Conservation (phyloP, 23 tunicate species). For the Halocynthia roretzi region DNA sequence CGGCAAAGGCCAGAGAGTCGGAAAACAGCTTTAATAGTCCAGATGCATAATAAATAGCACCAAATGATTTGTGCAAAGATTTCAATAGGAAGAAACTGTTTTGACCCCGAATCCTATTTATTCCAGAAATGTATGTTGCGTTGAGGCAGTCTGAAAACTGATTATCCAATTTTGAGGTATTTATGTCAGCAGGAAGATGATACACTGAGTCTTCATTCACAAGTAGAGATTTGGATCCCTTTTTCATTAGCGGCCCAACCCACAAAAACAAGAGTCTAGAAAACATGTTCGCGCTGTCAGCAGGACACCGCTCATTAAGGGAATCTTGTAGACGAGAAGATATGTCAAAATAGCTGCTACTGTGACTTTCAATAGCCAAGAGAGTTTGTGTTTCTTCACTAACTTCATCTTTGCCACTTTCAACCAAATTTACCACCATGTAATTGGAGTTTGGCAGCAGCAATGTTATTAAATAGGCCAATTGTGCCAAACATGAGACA, state of each 20-base stretch:
- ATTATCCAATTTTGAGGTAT: slow-evolving; percentile 33
- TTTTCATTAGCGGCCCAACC: slow-evolving; percentile 74
- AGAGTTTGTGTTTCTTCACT: neutral
- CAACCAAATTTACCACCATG: neutral
- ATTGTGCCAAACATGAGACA: slow-evolving; percentile 7
- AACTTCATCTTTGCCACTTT: neutral
- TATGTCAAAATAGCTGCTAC: slow-evolving; percentile 7
- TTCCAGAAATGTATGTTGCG: neutral
- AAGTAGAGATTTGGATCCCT: slow-evolving; percentile 41
- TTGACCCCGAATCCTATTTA: too few species aligned
- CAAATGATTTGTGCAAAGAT: slow-evolving; percentile 44
- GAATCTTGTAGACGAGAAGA: neutral
- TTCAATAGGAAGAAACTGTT: slow-evolving; percentile 15
- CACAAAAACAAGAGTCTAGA: slow-evolving; percentile 70
- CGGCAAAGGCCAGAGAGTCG: slow-evolving; percentile 73
- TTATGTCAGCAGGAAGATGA: slow-evolving; percentile 54
- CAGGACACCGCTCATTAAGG: slow-evolving; percentile 37
- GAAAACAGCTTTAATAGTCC: slow-evolving; percentile 63
- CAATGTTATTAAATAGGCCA: slow-evolving; percentile 5
- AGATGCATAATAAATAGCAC: slow-evolving; percentile 40
- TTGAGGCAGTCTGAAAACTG: slow-evolving; percentile 21
- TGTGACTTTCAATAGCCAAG: neutral
- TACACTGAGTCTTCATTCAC: slow-evolving; percentile 43
- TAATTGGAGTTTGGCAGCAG: neutral
- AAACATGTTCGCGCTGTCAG: slow-evolving; percentile 33